Conservation (phyloP, 2,888 invertebrate species). For the Listrodromus nycthemerus region DNA sequence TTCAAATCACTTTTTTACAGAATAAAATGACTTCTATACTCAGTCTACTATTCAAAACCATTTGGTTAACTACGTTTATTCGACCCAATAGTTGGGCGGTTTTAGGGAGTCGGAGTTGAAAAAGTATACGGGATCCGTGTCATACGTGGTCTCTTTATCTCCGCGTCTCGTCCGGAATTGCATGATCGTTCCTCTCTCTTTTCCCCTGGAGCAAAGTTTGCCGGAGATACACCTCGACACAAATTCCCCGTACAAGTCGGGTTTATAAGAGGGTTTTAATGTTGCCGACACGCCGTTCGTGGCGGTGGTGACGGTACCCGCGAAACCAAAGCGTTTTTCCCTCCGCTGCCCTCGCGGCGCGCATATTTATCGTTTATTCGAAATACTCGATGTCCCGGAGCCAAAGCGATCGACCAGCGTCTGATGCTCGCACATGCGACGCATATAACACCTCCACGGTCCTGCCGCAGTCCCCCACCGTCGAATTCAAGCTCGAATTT, state of each 20-base stretch:
- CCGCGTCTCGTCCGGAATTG: slow-evolving; percentile 71
- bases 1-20: too few relatives aligned
- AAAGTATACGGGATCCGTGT: slow-evolving; percentile 71
- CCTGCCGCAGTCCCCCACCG: slow-evolving; percentile 1
- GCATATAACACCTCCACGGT: slow-evolving; percentile 12
- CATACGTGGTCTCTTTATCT: slow-evolving; percentile 76
- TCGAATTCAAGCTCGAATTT: slow-evolving; percentile 67
- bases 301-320: slow-evolving; percentile 68
- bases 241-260: slow-evolving; percentile 77
- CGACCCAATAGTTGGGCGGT: not conserved
- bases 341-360: not conserved
- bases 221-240: slow-evolving; percentile 74
- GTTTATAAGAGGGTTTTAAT: slow-evolving; percentile 84
- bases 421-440: slow-evolving; percentile 41
- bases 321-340: slow-evolving; percentile 44
- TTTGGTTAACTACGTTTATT: not conserved
- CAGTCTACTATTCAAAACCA: too few relatives aligned
- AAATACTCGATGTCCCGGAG: slow-evolving; percentile 71
- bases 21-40: too few relatives aligned
- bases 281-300: slow-evolving; percentile 73
- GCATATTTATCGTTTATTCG: slow-evolving; percentile 82
- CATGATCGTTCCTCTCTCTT: slow-evolving; percentile 75
- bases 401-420: slow-evolving; percentile 60
- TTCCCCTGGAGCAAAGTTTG: slow-evolving; percentile 52
- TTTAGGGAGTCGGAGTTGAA: not conserved